Evolutionary conservation across 2,888 invertebrate genomes (phyloP).

Genomic region (Drosophila peninsularis): DNA sequence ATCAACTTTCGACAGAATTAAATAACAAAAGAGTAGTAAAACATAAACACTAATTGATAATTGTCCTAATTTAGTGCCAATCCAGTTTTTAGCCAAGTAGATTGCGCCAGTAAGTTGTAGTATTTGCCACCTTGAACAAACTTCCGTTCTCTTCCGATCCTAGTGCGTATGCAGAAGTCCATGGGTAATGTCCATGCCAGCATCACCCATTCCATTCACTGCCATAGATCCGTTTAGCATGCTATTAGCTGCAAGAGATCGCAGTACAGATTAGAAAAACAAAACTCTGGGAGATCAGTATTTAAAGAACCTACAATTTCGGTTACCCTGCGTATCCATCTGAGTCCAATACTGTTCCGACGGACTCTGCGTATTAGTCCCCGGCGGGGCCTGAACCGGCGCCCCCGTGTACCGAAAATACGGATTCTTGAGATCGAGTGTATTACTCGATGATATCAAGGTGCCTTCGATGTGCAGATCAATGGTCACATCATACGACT

Average conservation of each 20-base stretch:
- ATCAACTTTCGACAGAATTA: constrained; percentile 26
- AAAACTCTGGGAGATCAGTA: not conserved
- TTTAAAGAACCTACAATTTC: constrained; percentile 76
- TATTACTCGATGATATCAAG: constrained; percentile 93
- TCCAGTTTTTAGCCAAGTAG: constrained; percentile 27
- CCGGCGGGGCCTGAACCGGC: constrained; percentile 96
- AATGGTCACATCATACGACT: constrained; percentile 99
- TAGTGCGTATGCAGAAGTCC: constrained; percentile 82
- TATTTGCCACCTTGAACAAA: constrained; percentile 25
- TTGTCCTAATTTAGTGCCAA: constrained; percentile 34
- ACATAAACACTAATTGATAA: constrained; percentile 25
- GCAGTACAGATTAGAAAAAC: not conserved
- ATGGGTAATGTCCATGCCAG: constrained; percentile 89
- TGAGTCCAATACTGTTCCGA: constrained; percentile 97
- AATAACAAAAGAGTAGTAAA: constrained; percentile 32
- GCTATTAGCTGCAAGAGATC: constrained; percentile 86
- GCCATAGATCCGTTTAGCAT: constrained; percentile 91
- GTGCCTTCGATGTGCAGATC: constrained; percentile 96
- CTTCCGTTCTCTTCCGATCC: not conserved
- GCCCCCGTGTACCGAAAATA: constrained; percentile 98
- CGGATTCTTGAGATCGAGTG: constrained; percentile 98
- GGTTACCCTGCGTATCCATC: constrained; percentile 89
- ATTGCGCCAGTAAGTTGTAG: constrained; percentile 44
- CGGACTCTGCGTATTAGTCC: constrained; percentile 94
- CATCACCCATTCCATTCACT: constrained; percentile 90